phyloP scores from a whole-genome alignment of 2,113 vertebrate genomes.

The Diglossa brunneiventris region DNA sequence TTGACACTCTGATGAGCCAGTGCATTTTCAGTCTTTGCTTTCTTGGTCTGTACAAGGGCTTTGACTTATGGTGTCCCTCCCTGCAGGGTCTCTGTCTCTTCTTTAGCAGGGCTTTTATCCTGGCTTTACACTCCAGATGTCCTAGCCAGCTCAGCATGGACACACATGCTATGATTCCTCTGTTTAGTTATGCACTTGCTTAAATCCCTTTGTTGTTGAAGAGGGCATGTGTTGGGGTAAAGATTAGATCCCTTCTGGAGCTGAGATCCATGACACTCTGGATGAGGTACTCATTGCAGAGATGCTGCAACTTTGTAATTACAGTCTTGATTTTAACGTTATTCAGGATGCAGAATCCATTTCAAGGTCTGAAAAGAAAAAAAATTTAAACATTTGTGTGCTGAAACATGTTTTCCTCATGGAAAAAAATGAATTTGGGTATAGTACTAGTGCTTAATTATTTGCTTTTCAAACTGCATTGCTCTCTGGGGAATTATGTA shows the following conservation, averaged over 20 bases:
- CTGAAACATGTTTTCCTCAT: not conserved
- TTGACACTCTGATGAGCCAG: not conserved
- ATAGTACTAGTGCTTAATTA: constrained; percentile 36
- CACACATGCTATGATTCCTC: not conserved
- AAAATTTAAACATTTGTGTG: not conserved
- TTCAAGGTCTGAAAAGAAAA: not conserved
- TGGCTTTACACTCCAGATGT: not conserved
- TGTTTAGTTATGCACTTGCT: not conserved
- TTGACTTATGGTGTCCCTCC: not conserved
- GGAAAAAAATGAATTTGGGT: not conserved
- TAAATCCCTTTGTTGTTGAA: not conserved
- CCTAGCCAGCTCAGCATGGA: not conserved
- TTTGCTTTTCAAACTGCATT: constrained; percentile 20
- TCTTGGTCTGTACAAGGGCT: not conserved
- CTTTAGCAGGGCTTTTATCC: not conserved
- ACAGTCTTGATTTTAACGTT: not conserved
- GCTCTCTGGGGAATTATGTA: not conserved
- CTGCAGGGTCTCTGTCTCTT: not conserved
- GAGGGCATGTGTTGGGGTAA: not conserved
- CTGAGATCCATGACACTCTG: not conserved
- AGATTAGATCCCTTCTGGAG: not conserved
- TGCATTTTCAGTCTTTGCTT: not conserved
- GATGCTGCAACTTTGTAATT: not conserved
- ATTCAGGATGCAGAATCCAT: not conserved
- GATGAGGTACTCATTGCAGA: not conserved